A percentile compares a stretch with the other conserved stretches of the same genome.
Conservation (phyloP, 2,113 vertebrate genomes). For the Malurus elegans region DNA sequence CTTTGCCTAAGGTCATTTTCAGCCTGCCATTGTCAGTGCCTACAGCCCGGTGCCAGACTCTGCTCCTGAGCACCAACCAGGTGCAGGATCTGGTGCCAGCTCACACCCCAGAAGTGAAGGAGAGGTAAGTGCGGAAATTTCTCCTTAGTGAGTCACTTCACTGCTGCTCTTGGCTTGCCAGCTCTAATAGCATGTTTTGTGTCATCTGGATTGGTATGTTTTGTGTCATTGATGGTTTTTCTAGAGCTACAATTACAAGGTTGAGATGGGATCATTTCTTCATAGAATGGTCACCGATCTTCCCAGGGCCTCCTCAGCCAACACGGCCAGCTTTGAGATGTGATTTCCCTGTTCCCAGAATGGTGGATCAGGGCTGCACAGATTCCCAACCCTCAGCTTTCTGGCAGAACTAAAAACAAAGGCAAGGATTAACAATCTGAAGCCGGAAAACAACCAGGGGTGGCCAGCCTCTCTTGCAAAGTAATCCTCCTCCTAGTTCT, state of each 20-base stretch:
- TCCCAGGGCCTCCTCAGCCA: too few relatives aligned
- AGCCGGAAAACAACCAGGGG: neutral
- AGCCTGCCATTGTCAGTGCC: neutral
- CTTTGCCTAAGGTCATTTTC: neutral
- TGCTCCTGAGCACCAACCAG: neutral
- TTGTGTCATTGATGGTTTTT: neutral
- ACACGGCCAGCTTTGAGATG: neutral
- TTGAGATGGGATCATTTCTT: neutral
- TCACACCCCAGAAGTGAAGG: neutral
- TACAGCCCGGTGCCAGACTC: neutral
- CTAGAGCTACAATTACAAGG: neutral
- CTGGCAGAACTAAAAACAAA: neutral
- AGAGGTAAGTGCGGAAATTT: neutral
- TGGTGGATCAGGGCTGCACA: too few relatives aligned
- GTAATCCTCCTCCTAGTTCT: neutral
- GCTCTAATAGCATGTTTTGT: neutral
- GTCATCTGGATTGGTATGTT: neutral
- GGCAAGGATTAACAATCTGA: neutral
- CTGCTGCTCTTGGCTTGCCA: neutral
- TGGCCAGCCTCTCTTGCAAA: neutral
- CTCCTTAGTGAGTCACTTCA: neutral
- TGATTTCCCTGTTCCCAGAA: accelerated
- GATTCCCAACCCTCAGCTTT: neutral
- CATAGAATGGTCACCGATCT: neutral
- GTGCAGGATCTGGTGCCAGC: neutral